Evolutionary conservation across 2,113 vertebrate species (phyloP).

Genomic region (Rhinolophus ferrumequinum): DNA sequence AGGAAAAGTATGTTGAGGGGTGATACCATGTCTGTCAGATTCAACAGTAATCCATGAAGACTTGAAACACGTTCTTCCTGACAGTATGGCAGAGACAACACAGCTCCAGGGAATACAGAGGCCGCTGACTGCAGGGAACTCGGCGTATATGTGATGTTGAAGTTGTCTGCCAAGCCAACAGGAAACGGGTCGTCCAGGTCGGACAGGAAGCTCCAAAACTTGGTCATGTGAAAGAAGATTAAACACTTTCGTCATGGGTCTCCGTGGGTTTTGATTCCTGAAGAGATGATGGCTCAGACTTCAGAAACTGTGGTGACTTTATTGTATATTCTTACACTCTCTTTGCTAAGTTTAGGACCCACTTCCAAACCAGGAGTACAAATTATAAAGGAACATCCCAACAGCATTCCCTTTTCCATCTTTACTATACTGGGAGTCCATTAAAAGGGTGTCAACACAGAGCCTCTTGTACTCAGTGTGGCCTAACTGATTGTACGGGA

Average conservation of each 20-base stretch:
- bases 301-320: neutral
- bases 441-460: neutral
- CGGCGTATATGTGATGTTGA: rapidly evolving
- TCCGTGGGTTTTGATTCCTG: neutral
- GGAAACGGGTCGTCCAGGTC: neutral
- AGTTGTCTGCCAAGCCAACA: neutral
- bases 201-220: neutral
- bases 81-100: neutral
- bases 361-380: neutral
- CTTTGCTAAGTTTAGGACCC: neutral
- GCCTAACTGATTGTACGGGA: neutral
- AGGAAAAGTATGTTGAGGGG: neutral
- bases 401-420: neutral
- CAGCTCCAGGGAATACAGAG: neutral
- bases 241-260: neutral
- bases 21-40: neutral
- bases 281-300: neutral
- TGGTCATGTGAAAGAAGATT: neutral
- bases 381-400: neutral
- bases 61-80: neutral
- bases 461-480: neutral
- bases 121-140: neutral
- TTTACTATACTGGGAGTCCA: neutral
- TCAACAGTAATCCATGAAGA: neutral
- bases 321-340: neutral